Conservation (phyloP, 2,113 vertebrate genomes). For the Prunella himalayana region DNA sequence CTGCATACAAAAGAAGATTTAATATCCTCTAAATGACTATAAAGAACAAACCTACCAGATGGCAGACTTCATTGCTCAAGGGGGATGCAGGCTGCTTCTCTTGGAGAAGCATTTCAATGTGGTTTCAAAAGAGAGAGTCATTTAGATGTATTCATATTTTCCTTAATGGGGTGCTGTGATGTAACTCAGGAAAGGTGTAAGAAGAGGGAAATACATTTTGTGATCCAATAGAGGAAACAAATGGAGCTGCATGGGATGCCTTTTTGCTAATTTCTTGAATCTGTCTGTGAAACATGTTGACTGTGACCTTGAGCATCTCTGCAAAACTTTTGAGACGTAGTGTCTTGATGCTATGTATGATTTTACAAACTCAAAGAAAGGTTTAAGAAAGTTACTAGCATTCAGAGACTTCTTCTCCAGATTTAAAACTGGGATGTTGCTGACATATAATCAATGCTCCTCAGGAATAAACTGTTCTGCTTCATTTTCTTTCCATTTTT, state of each 20-base stretch:
- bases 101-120: neutral
- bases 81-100: constrained; percentile 9
- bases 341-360: neutral
- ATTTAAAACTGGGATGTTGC: constrained; percentile 17
- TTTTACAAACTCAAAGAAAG: neutral
- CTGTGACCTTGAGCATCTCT: neutral
- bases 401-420: neutral
- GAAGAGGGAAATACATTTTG: neutral
- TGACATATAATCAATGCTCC: constrained; percentile 8
- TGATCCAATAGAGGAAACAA: neutral
- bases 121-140: constrained; percentile 43
- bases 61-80: constrained; percentile 27
- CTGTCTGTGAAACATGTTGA: neutral
- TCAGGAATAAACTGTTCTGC: neutral
- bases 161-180: constrained; percentile 8
- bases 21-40: constrained; percentile 43
- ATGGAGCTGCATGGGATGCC: neutral
- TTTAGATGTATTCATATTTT: constrained; percentile 4
- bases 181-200: neutral
- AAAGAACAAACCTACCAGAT: constrained; percentile 48
- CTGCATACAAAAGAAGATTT: constrained; percentile 56
- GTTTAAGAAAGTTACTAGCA: neutral
- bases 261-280: neutral
- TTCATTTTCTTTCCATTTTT: constrained; percentile 5
- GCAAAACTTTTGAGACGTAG: neutral